Conservation (phyloP, 2,888 invertebrate genomes). For the Epistrophella euchroma region DNA sequence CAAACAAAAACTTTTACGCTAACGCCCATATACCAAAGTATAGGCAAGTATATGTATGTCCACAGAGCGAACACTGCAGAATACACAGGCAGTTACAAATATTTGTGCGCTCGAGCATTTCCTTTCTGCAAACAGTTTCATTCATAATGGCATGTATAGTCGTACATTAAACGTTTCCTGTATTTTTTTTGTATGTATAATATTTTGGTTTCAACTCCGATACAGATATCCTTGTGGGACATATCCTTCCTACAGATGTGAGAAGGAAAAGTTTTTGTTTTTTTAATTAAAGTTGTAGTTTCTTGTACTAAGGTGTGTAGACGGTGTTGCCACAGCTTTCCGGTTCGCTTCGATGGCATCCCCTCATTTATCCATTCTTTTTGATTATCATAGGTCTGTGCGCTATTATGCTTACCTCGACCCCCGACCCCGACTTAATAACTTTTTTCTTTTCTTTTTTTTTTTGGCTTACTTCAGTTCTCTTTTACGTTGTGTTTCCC, state of each 20-base stretch:
- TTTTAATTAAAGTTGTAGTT: slow-evolving; percentile 31
- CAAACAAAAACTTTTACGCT: slow-evolving; percentile 41
- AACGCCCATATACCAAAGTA: neutral
- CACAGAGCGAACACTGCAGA: neutral
- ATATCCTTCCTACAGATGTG: slow-evolving; percentile 38
- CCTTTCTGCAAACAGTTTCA: slow-evolving; percentile 29
- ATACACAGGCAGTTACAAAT: slow-evolving; percentile 12
- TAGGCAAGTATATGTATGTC: too few relatives aligned
- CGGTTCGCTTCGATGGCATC: slow-evolving; percentile 23
- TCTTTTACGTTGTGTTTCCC: neutral
- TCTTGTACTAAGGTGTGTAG: neutral
- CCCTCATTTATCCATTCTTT: slow-evolving; percentile 26
- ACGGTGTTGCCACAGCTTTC: slow-evolving; percentile 10
- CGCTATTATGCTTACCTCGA: neutral
- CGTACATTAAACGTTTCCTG: slow-evolving; percentile 29
- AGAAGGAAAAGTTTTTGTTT: neutral
- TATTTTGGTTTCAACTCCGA: slow-evolving; percentile 19
- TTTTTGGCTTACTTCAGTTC: neutral
- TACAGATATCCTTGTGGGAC: slow-evolving; percentile 22
- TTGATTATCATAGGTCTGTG: slow-evolving; percentile 16
- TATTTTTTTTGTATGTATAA: neutral
- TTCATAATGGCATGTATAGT: slow-evolving; percentile 34
- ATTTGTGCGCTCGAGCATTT: slow-evolving; percentile 32
- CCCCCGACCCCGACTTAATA: neutral
- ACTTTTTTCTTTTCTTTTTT: slow-evolving; percentile 7